Percentiles rank a stretch among this genome's conserved stretches.
These are phyloP conservation scores for Phyllostomus hastatus DNA, from an alignment of 2,113 vertebrate species.

Conservation along the genomic window DNA sequence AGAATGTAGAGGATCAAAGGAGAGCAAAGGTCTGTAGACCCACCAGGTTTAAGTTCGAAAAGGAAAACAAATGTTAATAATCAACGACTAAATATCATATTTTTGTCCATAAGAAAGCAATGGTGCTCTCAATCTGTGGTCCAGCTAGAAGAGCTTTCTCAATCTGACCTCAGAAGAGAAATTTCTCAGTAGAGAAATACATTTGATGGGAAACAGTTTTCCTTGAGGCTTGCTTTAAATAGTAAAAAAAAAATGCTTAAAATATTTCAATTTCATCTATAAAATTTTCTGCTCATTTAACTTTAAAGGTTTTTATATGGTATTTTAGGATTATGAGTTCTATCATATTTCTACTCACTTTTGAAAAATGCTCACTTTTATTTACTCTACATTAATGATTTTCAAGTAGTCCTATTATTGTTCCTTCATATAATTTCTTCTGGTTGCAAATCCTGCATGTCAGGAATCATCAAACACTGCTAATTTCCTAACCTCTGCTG, in stretches of 20 bases:
- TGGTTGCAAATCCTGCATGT: neutral
- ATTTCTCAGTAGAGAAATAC: neutral
- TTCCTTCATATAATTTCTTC: neutral
- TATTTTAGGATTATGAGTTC: neutral
- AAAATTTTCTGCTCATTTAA: neutral
- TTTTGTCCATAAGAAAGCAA: neutral
- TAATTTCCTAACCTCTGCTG: neutral
- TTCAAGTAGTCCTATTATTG: neutral
- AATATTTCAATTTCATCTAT: neutral
- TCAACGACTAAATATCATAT: neutral
- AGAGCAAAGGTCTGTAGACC: neutral
- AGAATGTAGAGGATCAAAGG: neutral
- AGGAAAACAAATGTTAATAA: neutral
- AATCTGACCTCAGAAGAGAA: neutral
- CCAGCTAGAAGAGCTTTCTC: neutral
- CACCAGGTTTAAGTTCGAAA: neutral
- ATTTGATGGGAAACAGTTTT: neutral
- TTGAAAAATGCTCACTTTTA: neutral
- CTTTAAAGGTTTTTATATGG: neutral
- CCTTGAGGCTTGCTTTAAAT: neutral
- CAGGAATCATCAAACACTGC: neutral
- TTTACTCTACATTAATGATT: neutral
- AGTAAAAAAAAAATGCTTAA: neutral
- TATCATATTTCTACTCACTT: neutral
- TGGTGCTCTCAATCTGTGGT: neutral